Percentiles rank a stretch among this genome's conserved stretches.
phyloP scores from a whole-genome alignment of 2,113 vertebrate genomes.

The Urocitellus parryii region DNA sequence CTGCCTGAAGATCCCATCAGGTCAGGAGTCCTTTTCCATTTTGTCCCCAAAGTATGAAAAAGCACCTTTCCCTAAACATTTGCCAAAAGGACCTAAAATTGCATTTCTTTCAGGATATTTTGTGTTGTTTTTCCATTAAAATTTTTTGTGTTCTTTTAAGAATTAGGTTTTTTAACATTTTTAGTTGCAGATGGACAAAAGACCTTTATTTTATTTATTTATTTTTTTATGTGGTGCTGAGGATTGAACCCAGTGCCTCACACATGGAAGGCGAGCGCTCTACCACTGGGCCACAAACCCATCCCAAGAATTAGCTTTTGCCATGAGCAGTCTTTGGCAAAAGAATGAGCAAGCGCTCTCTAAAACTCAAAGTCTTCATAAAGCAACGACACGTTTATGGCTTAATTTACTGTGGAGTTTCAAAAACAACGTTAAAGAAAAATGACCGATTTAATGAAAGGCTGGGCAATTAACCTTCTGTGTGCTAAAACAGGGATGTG shows the following conservation, averaged over 20 bases:
- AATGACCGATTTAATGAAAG: slow-evolving; percentile 71
- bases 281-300: too few species aligned
- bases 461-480: slow-evolving; percentile 60
- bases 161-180: background rate
- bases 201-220: too few species aligned
- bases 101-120: background rate
- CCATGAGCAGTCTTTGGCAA: background rate
- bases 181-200: too few species aligned
- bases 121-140: background rate
- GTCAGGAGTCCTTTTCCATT: background rate
- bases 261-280: too few species aligned
- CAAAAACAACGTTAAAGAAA: slow-evolving; percentile 44
- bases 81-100: background rate
- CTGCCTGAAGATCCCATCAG: background rate
- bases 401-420: slow-evolving; percentile 58
- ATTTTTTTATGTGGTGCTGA: too few species aligned
- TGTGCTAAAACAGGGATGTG: background rate
- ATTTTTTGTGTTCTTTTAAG: background rate
- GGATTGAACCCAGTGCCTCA: too few species aligned
- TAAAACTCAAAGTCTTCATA: slow-evolving; percentile 51
- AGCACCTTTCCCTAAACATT: background rate
- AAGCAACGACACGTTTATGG: slow-evolving; percentile 42
- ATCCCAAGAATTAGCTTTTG: background rate
- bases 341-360: background rate
- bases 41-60: background rate